Percentiles rank a stretch among this genome's conserved stretches.
These are phyloP conservation scores for Drosophila mauritiana DNA, from an alignment of 1,140 invertebrate genomes.

Conservation along the genomic window DNA sequence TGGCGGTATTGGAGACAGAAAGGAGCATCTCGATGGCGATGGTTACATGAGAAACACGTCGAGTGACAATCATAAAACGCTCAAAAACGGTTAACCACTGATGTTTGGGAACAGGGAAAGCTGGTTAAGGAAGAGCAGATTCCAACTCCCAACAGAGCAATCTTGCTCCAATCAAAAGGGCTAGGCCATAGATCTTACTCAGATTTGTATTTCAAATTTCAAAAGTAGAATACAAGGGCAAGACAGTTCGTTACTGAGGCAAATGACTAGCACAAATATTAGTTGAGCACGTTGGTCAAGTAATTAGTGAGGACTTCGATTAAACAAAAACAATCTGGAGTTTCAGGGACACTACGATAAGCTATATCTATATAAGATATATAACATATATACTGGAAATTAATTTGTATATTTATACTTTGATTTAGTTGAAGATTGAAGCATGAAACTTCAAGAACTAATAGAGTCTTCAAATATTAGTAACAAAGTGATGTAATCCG, in stretches of 20 bases:
- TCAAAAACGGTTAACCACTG: slow-evolving; percentile 5
- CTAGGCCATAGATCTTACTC: not conserved
- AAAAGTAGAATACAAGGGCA: not conserved
- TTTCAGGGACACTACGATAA: not conserved
- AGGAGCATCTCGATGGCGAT: slow-evolving; percentile 20
- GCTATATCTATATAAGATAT: too few species aligned
- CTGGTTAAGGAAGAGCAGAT: slow-evolving; percentile 6
- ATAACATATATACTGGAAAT: too few species aligned
- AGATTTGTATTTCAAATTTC: not conserved
- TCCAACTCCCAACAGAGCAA: not conserved
- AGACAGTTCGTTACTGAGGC: not conserved
- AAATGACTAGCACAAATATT: slow-evolving; percentile 1
- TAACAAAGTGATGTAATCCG: not conserved
- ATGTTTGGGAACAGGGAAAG: slow-evolving; percentile 34
- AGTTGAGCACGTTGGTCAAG: not conserved
- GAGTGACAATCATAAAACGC: slow-evolving; percentile 27
- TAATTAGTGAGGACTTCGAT: not conserved
- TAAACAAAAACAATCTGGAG: not conserved
- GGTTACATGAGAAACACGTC: slow-evolving; percentile 46
- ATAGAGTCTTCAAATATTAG: too few species aligned
- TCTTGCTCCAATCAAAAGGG: not conserved
- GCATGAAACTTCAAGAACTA: not conserved
- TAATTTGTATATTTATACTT: not conserved
- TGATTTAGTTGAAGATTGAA: too few species aligned
- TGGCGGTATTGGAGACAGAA: not conserved